Evolutionary conservation across 2,113 vertebrate genomes (phyloP).

Genomic region (Cygnus atratus): DNA sequence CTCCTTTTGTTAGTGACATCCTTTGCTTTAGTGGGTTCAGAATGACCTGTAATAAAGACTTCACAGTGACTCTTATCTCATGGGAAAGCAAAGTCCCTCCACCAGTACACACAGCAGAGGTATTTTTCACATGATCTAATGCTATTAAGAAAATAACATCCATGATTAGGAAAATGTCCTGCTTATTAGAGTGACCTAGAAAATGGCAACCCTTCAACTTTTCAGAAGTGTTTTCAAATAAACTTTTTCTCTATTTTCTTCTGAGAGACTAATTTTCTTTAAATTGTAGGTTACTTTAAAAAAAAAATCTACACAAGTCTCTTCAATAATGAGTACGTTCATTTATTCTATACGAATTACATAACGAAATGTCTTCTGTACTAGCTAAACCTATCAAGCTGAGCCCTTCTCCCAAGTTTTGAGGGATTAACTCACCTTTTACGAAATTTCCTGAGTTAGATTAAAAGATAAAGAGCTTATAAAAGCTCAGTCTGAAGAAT

Average conservation of each 20-base stretch:
- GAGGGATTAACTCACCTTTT: background rate
- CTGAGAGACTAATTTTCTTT: background rate
- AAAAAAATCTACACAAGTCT: background rate
- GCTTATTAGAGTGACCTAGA: background rate
- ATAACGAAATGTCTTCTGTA: background rate
- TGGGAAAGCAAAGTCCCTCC: accelerated
- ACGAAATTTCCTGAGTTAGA: background rate
- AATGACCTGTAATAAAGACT: constrained; percentile 55
- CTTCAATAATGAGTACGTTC: background rate
- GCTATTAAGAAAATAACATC: background rate
- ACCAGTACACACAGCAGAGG: background rate
- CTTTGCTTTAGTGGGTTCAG: constrained; percentile 62
- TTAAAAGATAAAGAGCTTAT: background rate
- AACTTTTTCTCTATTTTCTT: background rate
- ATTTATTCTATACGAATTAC: background rate
- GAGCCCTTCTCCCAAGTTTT: background rate
- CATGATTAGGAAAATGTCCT: background rate
- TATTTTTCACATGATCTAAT: background rate
- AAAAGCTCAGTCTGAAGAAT: background rate
- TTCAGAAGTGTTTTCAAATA: background rate
- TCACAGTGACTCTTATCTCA: accelerated
- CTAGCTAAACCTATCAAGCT: background rate
- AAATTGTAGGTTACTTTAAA: background rate
- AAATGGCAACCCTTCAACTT: background rate
- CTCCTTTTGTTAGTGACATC: constrained; percentile 55